Evolutionary conservation across 2,888 invertebrate genomes (phyloP).

Genomic region (Lepidocyrtinus sp.): DNA sequence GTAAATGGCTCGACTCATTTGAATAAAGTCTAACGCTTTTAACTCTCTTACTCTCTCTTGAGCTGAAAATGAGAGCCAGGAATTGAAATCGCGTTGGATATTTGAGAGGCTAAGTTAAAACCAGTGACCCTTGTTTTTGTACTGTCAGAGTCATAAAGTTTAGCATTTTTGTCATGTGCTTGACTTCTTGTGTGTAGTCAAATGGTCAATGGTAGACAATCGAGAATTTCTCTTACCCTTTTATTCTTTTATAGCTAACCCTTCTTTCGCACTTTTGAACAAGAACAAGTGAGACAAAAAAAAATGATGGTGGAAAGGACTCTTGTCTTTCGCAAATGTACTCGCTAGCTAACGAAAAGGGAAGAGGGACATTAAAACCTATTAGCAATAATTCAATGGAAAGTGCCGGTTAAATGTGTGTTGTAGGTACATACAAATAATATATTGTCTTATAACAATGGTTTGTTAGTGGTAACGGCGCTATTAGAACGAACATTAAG

Average conservation of each 20-base stretch:
- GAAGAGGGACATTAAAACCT: conserved; percentile 47
- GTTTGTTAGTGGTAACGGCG: conserved; percentile 41
- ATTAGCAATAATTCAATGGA: conserved; percentile 57
- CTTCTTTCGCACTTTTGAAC: background rate
- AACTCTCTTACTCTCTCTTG: too few species aligned
- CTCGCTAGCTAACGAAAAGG: background rate
- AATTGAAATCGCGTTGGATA: background rate
- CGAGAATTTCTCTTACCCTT: too few species aligned
- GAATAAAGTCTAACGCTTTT: background rate
- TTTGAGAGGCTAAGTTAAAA: too few species aligned
- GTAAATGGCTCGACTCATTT: background rate
- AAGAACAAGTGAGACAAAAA: background rate
- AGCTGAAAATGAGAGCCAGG: too few species aligned
- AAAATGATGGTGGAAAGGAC: background rate
- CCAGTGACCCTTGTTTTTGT: too few species aligned
- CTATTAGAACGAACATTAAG: conserved; percentile 48
- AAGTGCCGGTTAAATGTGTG: conserved; percentile 45
- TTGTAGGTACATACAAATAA: conserved; percentile 2
- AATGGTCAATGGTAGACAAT: too few species aligned
- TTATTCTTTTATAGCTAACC: background rate
- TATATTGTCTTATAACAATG: conserved; percentile 23
- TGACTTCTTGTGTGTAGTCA: too few species aligned
- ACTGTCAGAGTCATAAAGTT: too few species aligned
- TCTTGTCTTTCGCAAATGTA: background rate
- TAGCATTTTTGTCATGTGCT: too few species aligned